Evolutionary conservation across 2,113 vertebrate genomes (phyloP), one percentile per base, ranked within the genome.

Genomic region (Psophia crepitans): DNA sequence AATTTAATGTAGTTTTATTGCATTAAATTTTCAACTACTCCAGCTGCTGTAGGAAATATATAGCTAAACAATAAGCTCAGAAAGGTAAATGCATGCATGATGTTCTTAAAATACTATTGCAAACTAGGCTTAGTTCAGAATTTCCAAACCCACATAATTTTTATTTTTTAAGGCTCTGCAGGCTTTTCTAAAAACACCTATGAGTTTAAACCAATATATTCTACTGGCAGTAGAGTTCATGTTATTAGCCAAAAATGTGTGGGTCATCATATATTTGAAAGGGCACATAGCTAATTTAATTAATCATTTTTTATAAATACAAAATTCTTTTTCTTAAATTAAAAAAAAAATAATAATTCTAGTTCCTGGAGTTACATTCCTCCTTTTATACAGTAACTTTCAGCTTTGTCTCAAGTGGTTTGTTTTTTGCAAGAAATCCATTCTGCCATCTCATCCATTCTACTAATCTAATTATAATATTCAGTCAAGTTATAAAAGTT

Each of bases 1-100:
- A 97, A 89, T 93, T 69, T 97, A 92, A 85, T 97, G 77, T 77
- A 66, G 54, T 91, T 98, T 96, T 98, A 95, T 54, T 84, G 80
- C 56, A 89, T 83, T 95, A 93, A 89, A 91, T 92, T 94, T 82
- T 64, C 60, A 56, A 83, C 63, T 81, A 54, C 46, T 93, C 73
- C 75, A 94, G 73, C 71, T 96, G 70, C 54, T 77, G 37, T 63
- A 93, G 87, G 84, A 98, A 96, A 97, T 86, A 87, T 48, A 54
- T 90, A 96, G 90, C 90, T 90, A 90, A 98, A 97, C 89, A 96
- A 84, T 97, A 97, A 96, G 33, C 87, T 95, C 46, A 56, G 94
- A 86, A 91, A 97, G 60, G 80, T 91, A 97, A 97, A 97, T 96
- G 87, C 51, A 41, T 91, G 51, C 78, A 43, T 83, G 83, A 44